Conservation (phyloP, 2,888 invertebrate species). For the Agrilus biguttatus region DNA sequence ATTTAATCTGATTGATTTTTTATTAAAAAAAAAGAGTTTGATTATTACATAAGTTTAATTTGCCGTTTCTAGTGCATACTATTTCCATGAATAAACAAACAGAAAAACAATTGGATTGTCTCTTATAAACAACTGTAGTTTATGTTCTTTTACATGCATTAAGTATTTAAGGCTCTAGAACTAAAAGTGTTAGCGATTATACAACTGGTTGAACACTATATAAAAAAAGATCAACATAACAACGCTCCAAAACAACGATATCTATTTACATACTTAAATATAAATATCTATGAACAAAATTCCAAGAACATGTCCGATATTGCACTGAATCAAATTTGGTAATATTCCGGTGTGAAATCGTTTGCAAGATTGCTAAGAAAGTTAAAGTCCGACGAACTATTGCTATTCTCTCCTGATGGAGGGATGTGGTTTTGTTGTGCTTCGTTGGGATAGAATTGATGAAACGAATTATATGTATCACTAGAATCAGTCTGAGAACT, state of each 20-base stretch:
- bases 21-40: no score
- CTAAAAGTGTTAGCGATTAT: no score
- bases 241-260: no score
- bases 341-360: conserved; percentile 87
- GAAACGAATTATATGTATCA: conserved; percentile 55
- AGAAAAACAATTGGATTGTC: neutral
- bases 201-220: no score
- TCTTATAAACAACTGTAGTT: no score
- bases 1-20: no score
- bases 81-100: neutral
- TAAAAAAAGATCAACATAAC: no score
- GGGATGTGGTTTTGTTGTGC: conserved; percentile 22
- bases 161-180: no score
- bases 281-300: conserved; percentile 6
- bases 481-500: conserved; percentile 43
- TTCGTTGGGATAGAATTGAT: conserved; percentile 51
- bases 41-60: conserved; percentile 3
- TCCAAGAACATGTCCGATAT: conserved; percentile 18
- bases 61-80: neutral
- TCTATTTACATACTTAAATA: no score
- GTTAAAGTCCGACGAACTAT: conserved; percentile 88
- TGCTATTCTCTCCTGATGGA: conserved; percentile 61
- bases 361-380: conserved; percentile 85
- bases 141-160: no score
- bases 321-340: conserved; percentile 46